phyloP scores from a whole-genome alignment of 2,888 invertebrate species.

The Eurytoma californica region DNA sequence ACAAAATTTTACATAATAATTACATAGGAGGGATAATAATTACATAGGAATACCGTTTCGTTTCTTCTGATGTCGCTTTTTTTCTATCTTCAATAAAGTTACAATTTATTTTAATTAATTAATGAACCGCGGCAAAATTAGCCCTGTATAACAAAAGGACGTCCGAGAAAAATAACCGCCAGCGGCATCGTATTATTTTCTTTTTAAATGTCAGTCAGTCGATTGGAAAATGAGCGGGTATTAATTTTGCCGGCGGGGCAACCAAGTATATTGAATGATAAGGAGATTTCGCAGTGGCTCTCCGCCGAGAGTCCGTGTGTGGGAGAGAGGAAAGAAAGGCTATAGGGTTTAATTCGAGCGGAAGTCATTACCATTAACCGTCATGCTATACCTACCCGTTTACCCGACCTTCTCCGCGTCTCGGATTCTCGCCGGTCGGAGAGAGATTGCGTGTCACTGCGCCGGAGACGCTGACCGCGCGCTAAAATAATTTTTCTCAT shows the following conservation, averaged over 20 bases:
- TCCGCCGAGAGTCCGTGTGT: not conserved
- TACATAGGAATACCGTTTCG: too few relatives aligned
- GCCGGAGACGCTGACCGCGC: not conserved
- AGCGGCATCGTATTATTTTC: constrained; percentile 26
- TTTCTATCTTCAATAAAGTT: too few relatives aligned
- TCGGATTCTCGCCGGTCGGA: not conserved
- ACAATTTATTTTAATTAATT: too few relatives aligned
- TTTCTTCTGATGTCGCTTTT: too few relatives aligned
- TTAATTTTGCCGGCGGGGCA: constrained; percentile 22
- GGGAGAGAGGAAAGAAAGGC: constrained; percentile 30
- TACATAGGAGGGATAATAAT: too few relatives aligned
- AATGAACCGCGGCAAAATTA: too few relatives aligned
- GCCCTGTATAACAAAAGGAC: not conserved
- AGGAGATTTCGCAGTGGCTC: constrained; percentile 35
- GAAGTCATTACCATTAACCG: constrained; percentile 52
- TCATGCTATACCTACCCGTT: constrained; percentile 41
- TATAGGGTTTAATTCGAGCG: constrained; percentile 25
- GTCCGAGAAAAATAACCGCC: not conserved
- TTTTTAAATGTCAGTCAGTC: constrained; percentile 27
- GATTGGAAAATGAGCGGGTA: constrained; percentile 49
- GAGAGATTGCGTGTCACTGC: constrained; percentile 19
- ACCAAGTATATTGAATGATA: constrained; percentile 44
- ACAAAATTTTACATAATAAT: too few relatives aligned
- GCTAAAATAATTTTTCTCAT: not conserved
- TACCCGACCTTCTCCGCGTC: constrained; percentile 35